Conservation (phyloP, 2,113 vertebrate genomes). For the Solea senegalensis region DNA sequence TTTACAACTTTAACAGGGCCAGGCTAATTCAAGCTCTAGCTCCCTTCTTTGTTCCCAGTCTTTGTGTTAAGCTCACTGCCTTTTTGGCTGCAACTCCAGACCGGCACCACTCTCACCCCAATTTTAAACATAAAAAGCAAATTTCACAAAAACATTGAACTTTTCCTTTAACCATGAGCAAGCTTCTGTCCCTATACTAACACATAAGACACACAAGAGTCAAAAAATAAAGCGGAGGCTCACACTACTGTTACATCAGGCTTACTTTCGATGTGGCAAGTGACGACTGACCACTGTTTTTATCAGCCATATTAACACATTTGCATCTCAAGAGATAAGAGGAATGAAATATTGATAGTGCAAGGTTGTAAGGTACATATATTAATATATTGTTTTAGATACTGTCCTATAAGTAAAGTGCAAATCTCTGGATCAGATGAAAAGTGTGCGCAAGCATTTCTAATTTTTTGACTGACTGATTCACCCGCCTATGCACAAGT, state of each 20-base stretch:
- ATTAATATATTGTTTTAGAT: conserved; percentile 80
- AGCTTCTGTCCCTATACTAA: conserved; percentile 59
- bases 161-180: conserved; percentile 30
- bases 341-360: conserved; percentile 74
- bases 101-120: neutral
- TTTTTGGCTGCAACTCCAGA: neutral
- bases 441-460: conserved; percentile 76
- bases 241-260: conserved; percentile 54
- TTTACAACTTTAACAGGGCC: too few species aligned
- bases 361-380: conserved; percentile 80
- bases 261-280: conserved; percentile 53
- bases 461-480: conserved; percentile 62
- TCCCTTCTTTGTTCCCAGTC: too few species aligned
- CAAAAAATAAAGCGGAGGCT: conserved; percentile 19
- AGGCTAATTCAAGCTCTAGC: too few species aligned
- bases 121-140: neutral
- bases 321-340: conserved; percentile 66
- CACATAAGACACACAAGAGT: conserved; percentile 33
- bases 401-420: conserved; percentile 81
- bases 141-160: conserved; percentile 11
- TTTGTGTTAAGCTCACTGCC: too few species aligned
- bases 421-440: conserved; percentile 78
- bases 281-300: conserved; percentile 50
- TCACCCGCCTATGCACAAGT: conserved; percentile 67
- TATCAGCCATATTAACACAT: conserved; percentile 46